Base-by-base conservation (phyloP, 1,140 invertebrate genomes). In the Nasonia vitripennis region DNA sequence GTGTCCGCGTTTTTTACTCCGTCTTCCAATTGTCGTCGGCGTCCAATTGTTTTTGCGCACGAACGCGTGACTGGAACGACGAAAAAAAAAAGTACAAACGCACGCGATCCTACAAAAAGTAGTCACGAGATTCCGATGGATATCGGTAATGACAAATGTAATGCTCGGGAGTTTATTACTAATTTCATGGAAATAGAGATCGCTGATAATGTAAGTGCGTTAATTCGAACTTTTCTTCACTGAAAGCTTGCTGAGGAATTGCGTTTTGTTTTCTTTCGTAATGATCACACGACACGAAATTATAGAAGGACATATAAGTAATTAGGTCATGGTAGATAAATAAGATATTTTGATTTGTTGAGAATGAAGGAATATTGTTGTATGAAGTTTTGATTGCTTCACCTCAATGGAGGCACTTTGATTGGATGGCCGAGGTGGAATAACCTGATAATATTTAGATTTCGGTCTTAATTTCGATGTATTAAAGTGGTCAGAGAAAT, bases 31-130 rank as follows among this genome's bases (percentile, higher is more conserved):
- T 79, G 75, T 70, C 73, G 37, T 10, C 78, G 74, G 0, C 41
- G 48, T 84, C 23, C 45, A 79, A 79, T 84, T 84, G 83, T 79
- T 70, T 73, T 71, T 84, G 41, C 75, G 75, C 82, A 71, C 62
- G 83, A 84, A 79, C 83, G 77, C 31, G 48, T 10, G 68, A 71
- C 67, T 31, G 67, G 3, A 31, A 20, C 45, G 71, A 75, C 48
- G 51, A 82, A 74, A 45, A 27, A 27, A 27, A 82, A 82, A 70
- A 75, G 17, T 62, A n/a, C 17, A 14, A n/a, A 75, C 79, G 23
- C 31, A 75, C 51, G 70, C 31, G 71, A 75, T 20, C 27, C 55
- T 3, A 62, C 17, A 62, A 62, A 62, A 62, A 62, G 31, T 73
- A 9, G 14, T 73, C 80, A 55, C 20, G 68, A 81, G 27, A 73